Percentiles rank a stretch among this genome's conserved stretches.
phyloP scores from a whole-genome alignment of 2,113 vertebrate genomes.

The Serinus canaria region DNA sequence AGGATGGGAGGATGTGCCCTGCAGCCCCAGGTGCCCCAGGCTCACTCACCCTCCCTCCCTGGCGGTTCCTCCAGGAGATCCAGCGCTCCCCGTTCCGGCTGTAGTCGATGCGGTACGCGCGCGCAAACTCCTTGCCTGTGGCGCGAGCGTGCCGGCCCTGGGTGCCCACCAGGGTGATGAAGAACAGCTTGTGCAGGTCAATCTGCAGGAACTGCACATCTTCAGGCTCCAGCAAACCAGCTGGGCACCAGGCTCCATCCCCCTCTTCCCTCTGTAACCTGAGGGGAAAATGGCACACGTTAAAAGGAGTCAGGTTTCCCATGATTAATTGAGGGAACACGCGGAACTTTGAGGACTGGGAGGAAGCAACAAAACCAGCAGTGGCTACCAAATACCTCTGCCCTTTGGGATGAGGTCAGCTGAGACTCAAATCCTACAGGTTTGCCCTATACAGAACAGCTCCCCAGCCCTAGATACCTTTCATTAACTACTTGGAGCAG shows the following conservation, averaged over 20 bases:
- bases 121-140: constrained; percentile 86
- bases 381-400: not conserved
- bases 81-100: constrained; percentile 84
- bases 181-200: constrained; percentile 82
- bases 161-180: constrained; percentile 87
- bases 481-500: not conserved
- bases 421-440: not conserved
- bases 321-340: not conserved
- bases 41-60: constrained; percentile 78
- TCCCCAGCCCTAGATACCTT: not conserved
- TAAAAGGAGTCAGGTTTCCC: not conserved
- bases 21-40: not conserved
- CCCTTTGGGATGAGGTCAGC: not conserved
- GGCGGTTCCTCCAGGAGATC: constrained; percentile 85
- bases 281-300: not conserved
- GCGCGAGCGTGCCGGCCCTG: constrained; percentile 86
- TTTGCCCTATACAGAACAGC: not conserved
- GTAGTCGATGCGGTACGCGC: constrained; percentile 84
- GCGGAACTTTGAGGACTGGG: fast-evolving
- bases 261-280: constrained; percentile 87
- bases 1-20: fast-evolving
- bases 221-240: constrained; percentile 79
- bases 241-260: constrained; percentile 90
- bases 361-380: not conserved
- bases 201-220: constrained; percentile 89